Base-by-base conservation (phyloP, 2,888 invertebrate genomes). In the Selenia dentaria region DNA sequence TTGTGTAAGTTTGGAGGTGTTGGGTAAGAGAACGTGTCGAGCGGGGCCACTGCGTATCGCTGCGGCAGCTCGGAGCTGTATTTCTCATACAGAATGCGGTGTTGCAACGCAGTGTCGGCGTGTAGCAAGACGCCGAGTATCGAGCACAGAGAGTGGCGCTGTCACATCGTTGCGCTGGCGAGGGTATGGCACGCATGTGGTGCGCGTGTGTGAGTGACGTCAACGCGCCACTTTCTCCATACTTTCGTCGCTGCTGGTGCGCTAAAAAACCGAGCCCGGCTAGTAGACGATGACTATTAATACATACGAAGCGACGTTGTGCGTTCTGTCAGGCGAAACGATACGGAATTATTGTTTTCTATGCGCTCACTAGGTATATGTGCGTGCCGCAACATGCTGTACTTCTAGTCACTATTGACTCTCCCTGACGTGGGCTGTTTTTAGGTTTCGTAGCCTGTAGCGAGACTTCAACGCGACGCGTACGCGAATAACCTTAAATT, bases 141-240 rank as follows among this genome's bases (percentile, higher is more conserved):
- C 75, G 75, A 64, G 79, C 70, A 74, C 79, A 75, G 81, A 76
- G 82, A 82, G 74, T 72, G 79, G 78, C 69, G 66, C 62, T 40
- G 60, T 47, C 59, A 54, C 50, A 51, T 44, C 57, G 67, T 59
- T 62, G 74, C 60, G 72, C 67, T 74, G 71, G 67, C 59, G 66
- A 55, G 59, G 59, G 56, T 58, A 50, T 44, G 57, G 71, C 74
- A 74, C 79, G 81, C 82, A 77, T 63, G 67, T 52, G 64, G 53
- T 77, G 79, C 78, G 83, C 78, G 83, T 83, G 88, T 86, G 86
- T 86, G 88, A 48, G 86, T 89, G 86, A 89, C 89, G 89, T 88
- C 83, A 84, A 84, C 83, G 77, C 70, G 86, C 83, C 88, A 90
- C 90, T 90, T 90, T 90, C 90, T 86, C 90, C 80, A 81, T 84